Percentiles rank a stretch among this genome's conserved stretches.
phyloP scores from a whole-genome alignment of 2,797 vertebrate genomes.

The Gallinago solitaria region DNA sequence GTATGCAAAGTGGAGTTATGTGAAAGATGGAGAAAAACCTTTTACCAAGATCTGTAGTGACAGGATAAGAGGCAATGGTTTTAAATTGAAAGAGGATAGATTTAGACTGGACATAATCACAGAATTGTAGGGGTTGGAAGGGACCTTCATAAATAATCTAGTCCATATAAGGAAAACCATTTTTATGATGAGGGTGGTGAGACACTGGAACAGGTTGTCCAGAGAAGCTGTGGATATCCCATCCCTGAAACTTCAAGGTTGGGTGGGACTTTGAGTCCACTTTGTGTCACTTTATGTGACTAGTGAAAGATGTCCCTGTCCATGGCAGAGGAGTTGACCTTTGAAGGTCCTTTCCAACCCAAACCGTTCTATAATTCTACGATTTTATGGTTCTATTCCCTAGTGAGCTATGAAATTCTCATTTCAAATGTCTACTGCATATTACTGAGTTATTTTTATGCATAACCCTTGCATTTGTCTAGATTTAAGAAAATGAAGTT shows the following conservation, averaged over 20 bases:
- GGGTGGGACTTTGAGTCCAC: background rate
- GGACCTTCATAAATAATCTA: background rate
- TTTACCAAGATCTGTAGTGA: background rate
- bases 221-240: background rate
- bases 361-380: background rate
- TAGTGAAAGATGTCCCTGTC: background rate
- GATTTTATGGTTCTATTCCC: background rate
- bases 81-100: background rate
- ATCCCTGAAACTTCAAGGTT: background rate
- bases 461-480: background rate
- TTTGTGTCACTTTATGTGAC: background rate
- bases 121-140: background rate
- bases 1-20: background rate
- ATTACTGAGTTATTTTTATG: background rate
- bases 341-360: background rate
- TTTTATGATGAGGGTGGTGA: background rate
- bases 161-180: background rate
- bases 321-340: background rate
- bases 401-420: background rate
- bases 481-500: background rate
- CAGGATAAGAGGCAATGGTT: background rate
- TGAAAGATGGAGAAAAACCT: background rate
- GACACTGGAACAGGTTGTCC: background rate
- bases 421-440: background rate
- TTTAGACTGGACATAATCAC: background rate